Conservation (phyloP, 2,113 vertebrate genomes). For the Hyperopisus bebe region DNA sequence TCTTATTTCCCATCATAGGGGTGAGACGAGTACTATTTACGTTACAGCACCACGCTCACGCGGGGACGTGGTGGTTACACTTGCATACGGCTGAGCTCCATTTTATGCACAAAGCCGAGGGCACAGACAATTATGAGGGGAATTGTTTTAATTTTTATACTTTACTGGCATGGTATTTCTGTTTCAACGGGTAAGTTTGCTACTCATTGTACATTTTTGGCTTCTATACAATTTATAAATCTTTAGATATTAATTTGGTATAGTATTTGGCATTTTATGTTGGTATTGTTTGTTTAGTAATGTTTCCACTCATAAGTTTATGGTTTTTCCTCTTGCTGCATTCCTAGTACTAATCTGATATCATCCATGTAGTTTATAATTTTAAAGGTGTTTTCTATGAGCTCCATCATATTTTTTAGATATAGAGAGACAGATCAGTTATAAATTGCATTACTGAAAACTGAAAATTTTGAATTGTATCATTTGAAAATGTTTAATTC, state of each 20-base stretch:
- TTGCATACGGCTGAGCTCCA: neutral
- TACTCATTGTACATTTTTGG: neutral
- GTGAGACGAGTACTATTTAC: no score
- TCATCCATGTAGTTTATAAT: neutral
- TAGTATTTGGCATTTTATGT: neutral
- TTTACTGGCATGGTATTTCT: neutral
- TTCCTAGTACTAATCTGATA: neutral
- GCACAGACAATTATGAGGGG: neutral
- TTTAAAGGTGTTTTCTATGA: neutral
- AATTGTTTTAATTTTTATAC: neutral
- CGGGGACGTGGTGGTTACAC: no score
- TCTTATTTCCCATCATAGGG: no score
- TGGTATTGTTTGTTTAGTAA: neutral
- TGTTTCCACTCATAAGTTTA: neutral
- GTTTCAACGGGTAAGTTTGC: neutral
- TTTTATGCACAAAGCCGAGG: neutral
- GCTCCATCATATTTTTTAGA: neutral
- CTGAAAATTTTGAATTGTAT: neutral
- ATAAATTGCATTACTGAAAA: neutral
- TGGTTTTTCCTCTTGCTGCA: neutral
- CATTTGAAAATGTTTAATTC: neutral
- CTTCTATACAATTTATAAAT: neutral
- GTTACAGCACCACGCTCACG: no score
- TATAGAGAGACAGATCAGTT: neutral
- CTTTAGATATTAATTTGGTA: neutral